Conservation (phyloP, 2,797 vertebrate species). For the Eulemur rubriventer region DNA sequence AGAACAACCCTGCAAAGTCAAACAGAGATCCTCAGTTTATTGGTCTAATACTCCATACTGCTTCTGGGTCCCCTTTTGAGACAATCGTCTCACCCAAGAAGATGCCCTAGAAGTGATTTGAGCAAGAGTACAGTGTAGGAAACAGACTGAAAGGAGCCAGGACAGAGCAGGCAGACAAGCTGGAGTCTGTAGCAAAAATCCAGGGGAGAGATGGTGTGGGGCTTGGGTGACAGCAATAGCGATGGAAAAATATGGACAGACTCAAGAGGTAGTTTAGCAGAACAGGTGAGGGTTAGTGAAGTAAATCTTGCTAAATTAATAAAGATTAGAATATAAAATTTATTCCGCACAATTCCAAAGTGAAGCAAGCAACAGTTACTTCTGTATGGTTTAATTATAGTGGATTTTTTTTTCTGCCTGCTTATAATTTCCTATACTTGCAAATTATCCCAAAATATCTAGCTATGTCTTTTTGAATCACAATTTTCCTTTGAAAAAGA, state of each 20-base stretch:
- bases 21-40: neutral
- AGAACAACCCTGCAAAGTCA: neutral
- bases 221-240: neutral
- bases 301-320: neutral
- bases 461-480: neutral
- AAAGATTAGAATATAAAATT: neutral
- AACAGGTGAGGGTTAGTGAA: neutral
- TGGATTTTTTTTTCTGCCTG: neutral
- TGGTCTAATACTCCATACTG: neutral
- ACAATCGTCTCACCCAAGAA: neutral
- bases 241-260: neutral
- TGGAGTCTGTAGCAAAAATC: neutral
- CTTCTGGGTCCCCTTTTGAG: neutral
- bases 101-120: neutral
- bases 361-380: neutral
- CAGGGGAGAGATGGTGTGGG: neutral
- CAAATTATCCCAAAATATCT: neutral
- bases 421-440: neutral
- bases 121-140: neutral
- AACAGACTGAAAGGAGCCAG: neutral
- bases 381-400: neutral
- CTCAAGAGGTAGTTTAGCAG: no score
- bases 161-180: neutral
- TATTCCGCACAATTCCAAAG: neutral
- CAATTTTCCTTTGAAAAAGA: slow-evolving; percentile 28